phyloP scores from a whole-genome alignment of 2,797 vertebrate genomes.

The Enteromius argenteus region DNA sequence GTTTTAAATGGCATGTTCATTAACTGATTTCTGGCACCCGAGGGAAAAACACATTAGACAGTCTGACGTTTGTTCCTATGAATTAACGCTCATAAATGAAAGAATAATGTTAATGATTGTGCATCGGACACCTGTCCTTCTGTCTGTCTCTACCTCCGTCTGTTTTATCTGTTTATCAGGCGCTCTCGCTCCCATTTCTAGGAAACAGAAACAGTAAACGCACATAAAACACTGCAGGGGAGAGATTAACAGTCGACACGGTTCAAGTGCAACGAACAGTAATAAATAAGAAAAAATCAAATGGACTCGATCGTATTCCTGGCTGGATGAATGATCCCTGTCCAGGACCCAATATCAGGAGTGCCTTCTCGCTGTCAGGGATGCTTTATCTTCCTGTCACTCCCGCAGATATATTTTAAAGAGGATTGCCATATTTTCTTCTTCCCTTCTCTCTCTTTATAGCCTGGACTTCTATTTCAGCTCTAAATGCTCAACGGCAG shows the following conservation, averaged over 20 bases:
- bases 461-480: constrained; percentile 3
- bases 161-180: not conserved
- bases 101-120: constrained; percentile 57
- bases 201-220: constrained; percentile 58
- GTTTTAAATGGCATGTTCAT: constrained; percentile 77
- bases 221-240: constrained; percentile 60
- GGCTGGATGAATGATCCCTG: constrained; percentile 73
- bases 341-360: constrained; percentile 75
- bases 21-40: constrained; percentile 69
- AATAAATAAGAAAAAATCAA: constrained; percentile 68
- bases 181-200: constrained; percentile 37
- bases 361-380: constrained; percentile 74
- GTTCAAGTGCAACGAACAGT: constrained; percentile 57
- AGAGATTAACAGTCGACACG: constrained; percentile 64
- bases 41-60: constrained; percentile 63
- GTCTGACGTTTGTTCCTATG: constrained; percentile 70
- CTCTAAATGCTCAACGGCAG: constrained; percentile 25
- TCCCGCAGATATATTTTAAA: constrained; percentile 71
- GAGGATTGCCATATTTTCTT: constrained; percentile 67
- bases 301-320: constrained; percentile 65
- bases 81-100: constrained; percentile 72
- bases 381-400: constrained; percentile 76
- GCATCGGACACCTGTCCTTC: not conserved
- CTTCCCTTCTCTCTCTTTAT: constrained; percentile 51
- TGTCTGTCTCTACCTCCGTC: not conserved